Percentiles rank a stretch among this genome's conserved stretches.
Conservation (phyloP, 2,888 invertebrate species). For the Lasius fuliginosus region DNA sequence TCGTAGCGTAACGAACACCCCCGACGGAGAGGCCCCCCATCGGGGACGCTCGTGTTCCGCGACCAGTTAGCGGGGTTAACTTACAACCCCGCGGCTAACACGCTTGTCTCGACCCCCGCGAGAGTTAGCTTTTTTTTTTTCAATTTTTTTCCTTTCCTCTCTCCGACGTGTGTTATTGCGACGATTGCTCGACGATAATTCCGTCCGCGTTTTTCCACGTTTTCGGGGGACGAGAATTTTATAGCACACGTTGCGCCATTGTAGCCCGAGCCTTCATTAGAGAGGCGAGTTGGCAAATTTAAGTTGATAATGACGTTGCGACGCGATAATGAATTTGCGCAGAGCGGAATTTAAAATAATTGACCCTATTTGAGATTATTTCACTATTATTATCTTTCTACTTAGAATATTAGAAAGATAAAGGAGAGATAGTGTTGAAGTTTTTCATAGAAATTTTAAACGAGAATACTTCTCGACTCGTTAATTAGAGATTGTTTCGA, state of each 20-base stretch:
- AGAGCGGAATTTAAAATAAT: slow-evolving; percentile 16
- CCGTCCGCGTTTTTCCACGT: slow-evolving; percentile 19
- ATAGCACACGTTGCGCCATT: slow-evolving; percentile 15
- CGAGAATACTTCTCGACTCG: background rate
- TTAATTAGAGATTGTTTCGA: background rate
- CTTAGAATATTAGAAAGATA: background rate
- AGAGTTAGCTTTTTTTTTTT: slow-evolving; percentile 24
- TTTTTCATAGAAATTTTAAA: background rate
- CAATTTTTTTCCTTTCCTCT: slow-evolving; percentile 10
- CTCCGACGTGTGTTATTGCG: background rate
- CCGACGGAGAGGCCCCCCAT: slow-evolving; percentile 80
- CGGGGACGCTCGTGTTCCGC: slow-evolving; percentile 77
- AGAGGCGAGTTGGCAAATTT: slow-evolving; percentile 24
- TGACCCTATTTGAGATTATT: slow-evolving; percentile 1
- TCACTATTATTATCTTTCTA: background rate
- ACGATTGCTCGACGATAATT: slow-evolving; percentile 45
- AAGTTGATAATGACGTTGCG: slow-evolving; percentile 44
- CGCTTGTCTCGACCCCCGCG: slow-evolving; percentile 38
- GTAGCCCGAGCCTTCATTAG: slow-evolving; percentile 34
- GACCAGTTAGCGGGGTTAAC: slow-evolving; percentile 82
- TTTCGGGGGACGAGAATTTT: slow-evolving; percentile 24
- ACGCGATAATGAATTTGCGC: slow-evolving; percentile 30
- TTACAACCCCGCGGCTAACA: slow-evolving; percentile 77
- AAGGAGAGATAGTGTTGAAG: background rate
- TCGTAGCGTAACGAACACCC: slow-evolving; percentile 84